These are phyloP conservation scores for Ochropleura plecta DNA, from an alignment of 2,888 invertebrate genomes.

Conservation along the genomic window DNA sequence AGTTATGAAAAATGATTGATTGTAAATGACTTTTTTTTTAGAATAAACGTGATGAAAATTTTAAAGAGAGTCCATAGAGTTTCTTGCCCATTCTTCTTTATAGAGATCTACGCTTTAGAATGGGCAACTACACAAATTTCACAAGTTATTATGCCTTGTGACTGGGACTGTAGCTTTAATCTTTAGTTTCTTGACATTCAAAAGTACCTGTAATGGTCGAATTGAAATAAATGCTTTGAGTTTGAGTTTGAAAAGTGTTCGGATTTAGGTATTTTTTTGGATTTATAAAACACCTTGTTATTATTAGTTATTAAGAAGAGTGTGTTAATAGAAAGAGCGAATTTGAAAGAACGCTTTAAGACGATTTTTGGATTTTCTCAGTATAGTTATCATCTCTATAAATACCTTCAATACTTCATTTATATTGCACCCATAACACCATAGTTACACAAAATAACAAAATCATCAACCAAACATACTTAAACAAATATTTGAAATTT, in stretches of 20 bases:
- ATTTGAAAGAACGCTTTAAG: background rate
- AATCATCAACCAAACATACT: conserved; percentile 22
- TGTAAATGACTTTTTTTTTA: background rate
- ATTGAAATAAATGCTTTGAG: too few relatives aligned
- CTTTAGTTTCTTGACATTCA: too few relatives aligned
- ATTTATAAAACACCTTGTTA: background rate
- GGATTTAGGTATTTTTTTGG: background rate
- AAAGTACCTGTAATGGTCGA: too few relatives aligned
- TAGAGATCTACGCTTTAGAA: too few relatives aligned
- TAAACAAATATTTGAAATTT: conserved; percentile 39
- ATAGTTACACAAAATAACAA: background rate
- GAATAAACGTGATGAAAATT: background rate
- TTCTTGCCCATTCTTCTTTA: too few relatives aligned
- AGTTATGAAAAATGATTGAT: conserved; percentile 9
- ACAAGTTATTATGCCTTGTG: too few relatives aligned
- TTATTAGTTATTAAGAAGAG: background rate
- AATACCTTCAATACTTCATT: background rate
- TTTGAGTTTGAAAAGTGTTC: background rate
- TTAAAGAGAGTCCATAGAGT: too few relatives aligned
- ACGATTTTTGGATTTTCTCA: background rate
- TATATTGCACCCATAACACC: background rate
- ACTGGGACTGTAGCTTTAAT: too few relatives aligned
- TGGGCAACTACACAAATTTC: too few relatives aligned
- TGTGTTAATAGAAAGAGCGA: background rate
- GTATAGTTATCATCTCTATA: too few relatives aligned